Conservation (phyloP, 2,113 vertebrate genomes). For the Bos javanicus region DNA sequence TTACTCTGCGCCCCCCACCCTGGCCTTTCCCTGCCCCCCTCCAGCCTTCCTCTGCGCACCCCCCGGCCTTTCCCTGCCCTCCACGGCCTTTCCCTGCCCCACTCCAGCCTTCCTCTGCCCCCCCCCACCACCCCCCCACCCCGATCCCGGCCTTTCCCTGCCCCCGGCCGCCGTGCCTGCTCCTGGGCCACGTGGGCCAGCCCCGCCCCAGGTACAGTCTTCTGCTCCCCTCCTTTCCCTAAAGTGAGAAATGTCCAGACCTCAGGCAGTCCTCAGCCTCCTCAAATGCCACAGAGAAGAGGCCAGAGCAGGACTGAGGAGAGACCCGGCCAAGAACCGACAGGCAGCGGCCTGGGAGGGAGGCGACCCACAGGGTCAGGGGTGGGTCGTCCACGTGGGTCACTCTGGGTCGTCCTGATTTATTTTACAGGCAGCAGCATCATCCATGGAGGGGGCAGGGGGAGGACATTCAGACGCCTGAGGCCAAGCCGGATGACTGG, state of each 20-base stretch:
- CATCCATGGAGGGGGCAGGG: not conserved
- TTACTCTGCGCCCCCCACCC: no score
- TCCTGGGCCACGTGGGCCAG: not conserved
- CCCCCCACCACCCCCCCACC: no score
- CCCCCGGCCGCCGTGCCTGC: not conserved
- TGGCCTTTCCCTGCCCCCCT: not conserved
- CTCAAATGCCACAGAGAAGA: not conserved
- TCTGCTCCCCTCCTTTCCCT: not conserved
- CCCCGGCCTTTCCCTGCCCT: not conserved
- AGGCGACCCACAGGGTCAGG: not conserved
- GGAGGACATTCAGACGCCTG: constrained; percentile 71
- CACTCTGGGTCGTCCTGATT: not conserved
- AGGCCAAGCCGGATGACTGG: constrained; percentile 71
- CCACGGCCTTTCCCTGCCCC: not conserved
- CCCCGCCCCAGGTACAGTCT: not conserved
- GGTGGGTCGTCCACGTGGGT: rapidly evolving
- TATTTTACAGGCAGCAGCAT: constrained; percentile 53
- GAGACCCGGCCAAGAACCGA: not conserved
- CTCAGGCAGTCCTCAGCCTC: not conserved
- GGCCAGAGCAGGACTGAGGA: not conserved
- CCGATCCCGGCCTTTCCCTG: not conserved
- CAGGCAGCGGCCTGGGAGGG: rapidly evolving
- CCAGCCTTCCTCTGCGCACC: no score
- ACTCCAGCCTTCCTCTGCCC: not conserved
- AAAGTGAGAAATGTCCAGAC: not conserved